Evolutionary conservation across 2,888 invertebrate species (phyloP).

Genomic region (Bimastos eiseni): DNA sequence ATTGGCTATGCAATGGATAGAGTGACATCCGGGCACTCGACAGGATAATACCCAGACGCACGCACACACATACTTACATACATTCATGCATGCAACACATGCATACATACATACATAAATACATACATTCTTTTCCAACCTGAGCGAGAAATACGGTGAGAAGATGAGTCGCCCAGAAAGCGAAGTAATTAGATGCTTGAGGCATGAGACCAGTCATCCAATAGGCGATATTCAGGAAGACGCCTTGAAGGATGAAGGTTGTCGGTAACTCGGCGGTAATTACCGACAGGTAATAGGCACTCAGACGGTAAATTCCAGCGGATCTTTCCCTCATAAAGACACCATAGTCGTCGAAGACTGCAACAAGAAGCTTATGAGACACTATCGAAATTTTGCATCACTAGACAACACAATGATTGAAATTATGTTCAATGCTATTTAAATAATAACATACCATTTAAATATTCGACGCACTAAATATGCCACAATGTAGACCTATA

Average conservation of each 20-base stretch:
- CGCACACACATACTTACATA: no score
- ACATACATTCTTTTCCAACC: constrained; percentile 60
- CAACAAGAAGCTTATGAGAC: constrained; percentile 43
- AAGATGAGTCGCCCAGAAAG: constrained; percentile 72
- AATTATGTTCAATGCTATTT: no score
- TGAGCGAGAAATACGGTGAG: constrained; percentile 76
- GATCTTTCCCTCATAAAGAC: constrained; percentile 79
- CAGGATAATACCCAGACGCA: no score
- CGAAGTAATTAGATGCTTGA: constrained; percentile 70
- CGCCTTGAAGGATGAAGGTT: constrained; percentile 74
- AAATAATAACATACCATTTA: background rate
- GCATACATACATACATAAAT: background rate
- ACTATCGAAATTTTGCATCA: background rate
- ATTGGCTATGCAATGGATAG: no score
- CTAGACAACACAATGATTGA: no score
- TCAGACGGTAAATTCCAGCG: constrained; percentile 77
- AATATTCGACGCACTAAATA: background rate
- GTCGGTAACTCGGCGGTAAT: constrained; percentile 79
- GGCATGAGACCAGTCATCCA: constrained; percentile 75
- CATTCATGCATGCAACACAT: background rate
- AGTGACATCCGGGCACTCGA: no score
- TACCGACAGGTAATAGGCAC: constrained; percentile 80
- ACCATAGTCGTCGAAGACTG: constrained; percentile 78
- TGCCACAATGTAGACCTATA: no score
- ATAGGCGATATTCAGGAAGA: constrained; percentile 77